phyloP scores from a whole-genome alignment of 2,888 invertebrate species.

The Morpho achilles region DNA sequence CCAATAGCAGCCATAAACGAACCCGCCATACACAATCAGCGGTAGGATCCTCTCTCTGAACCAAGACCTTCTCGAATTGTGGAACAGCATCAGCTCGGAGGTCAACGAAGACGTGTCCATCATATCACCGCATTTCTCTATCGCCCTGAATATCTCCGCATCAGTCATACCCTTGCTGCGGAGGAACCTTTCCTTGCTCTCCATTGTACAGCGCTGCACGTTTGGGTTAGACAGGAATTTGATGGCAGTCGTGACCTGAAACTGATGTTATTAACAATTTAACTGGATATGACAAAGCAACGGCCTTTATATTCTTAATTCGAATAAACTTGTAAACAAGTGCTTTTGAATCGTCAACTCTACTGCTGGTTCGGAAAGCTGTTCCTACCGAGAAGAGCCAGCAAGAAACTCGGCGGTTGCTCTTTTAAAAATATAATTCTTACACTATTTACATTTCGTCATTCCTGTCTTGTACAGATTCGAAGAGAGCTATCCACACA shows the following conservation, averaged over 20 bases:
- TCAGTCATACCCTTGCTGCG: conserved; percentile 87
- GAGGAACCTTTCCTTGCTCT: conserved; percentile 89
- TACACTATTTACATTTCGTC: too few relatives aligned
- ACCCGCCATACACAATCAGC: conserved; percentile 86
- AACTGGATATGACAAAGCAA: neutral
- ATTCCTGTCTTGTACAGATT: too few relatives aligned
- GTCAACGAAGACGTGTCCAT: conserved; percentile 59
- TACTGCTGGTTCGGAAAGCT: too few relatives aligned
- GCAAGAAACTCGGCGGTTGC: too few relatives aligned
- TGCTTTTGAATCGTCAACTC: too few relatives aligned
- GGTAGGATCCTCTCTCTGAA: conserved; percentile 85
- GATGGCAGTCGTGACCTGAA: conserved; percentile 90
- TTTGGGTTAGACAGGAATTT: conserved; percentile 93
- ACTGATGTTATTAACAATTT: conserved; percentile 21
- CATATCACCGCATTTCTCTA: conserved; percentile 80
- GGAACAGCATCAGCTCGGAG: conserved; percentile 65
- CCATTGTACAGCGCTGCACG: conserved; percentile 85
- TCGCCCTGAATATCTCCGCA: conserved; percentile 85
- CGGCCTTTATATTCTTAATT: too few relatives aligned
- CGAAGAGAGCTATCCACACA: too few relatives aligned
- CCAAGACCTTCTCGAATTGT: conserved; percentile 56
- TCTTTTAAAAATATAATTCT: too few relatives aligned
- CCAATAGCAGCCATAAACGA: conserved; percentile 88
- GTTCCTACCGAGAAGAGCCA: too few relatives aligned
- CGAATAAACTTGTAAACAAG: too few relatives aligned